A percentile compares a stretch with the other conserved stretches of the same genome.
Conservation (phyloP, 1,140 invertebrate species). For the Tetramorium parvispinum region DNA sequence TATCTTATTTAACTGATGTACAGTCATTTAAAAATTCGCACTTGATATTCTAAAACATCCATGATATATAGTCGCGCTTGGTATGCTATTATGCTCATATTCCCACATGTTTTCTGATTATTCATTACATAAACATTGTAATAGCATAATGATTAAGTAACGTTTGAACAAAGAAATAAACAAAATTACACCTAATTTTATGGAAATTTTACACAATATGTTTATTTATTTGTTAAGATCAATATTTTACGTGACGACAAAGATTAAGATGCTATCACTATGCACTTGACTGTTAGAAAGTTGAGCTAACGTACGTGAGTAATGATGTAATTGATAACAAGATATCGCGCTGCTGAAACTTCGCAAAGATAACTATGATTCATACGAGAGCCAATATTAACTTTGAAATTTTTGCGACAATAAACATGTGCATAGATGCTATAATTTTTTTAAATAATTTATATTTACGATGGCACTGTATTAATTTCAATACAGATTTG, state of each 20-base stretch:
- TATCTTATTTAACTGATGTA: too few relatives aligned
- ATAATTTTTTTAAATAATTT: background rate
- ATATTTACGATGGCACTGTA: background rate
- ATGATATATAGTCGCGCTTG: background rate
- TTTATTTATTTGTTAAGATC: slow-evolving; percentile 5
- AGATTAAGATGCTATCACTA: background rate
- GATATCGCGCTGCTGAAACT: slow-evolving; percentile 23
- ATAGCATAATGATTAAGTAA: background rate
- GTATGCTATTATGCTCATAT: background rate
- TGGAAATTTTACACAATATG: background rate
- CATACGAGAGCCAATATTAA: slow-evolving; percentile 59
- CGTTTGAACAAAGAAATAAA: background rate
- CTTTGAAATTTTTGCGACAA: slow-evolving; percentile 13
- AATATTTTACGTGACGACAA: background rate
- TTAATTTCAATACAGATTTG: slow-evolving; percentile 4
- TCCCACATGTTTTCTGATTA: background rate
- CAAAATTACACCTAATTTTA: slow-evolving; percentile 3
- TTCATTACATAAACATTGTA: background rate
- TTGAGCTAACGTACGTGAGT: slow-evolving; percentile 10
- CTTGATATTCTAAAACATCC: too few relatives aligned
- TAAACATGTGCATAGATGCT: background rate
- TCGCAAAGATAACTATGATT: slow-evolving; percentile 61
- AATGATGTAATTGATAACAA: slow-evolving; percentile 64
- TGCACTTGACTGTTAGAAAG: background rate
- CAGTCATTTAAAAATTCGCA: too few relatives aligned